These are phyloP conservation scores for Flabesymbios commensalis DNA, from an alignment of 2,888 invertebrate genomes.

Conservation along the genomic window DNA sequence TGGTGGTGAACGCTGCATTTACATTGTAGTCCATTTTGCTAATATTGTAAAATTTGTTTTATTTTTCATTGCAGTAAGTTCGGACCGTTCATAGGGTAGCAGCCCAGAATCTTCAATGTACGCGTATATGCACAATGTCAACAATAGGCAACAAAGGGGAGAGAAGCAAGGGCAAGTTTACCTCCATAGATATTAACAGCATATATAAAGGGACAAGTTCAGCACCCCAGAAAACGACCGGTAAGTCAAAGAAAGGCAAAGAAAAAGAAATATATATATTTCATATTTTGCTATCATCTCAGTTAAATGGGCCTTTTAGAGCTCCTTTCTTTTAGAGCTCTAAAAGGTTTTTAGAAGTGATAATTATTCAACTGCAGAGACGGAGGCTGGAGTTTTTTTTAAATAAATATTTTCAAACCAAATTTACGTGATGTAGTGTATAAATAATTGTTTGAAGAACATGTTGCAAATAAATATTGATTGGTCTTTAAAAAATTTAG, in stretches of 20 bases:
- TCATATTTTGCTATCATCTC: too few species aligned
- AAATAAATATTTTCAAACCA: too few species aligned
- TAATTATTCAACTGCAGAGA: not conserved
- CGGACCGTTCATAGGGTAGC: slow-evolving; percentile 77
- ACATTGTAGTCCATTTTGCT: too few species aligned
- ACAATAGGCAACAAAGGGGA: slow-evolving; percentile 81
- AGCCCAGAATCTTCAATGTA: slow-evolving; percentile 77
- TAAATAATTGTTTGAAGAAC: too few species aligned
- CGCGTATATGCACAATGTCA: slow-evolving; percentile 93
- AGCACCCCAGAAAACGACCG: slow-evolving; percentile 62
- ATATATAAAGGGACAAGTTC: slow-evolving; percentile 75
- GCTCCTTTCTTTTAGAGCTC: not conserved
- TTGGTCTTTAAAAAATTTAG: too few species aligned
- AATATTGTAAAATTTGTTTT: too few species aligned
- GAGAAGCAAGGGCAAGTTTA: slow-evolving; percentile 93
- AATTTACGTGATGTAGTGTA: too few species aligned
- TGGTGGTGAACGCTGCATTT: too few species aligned
- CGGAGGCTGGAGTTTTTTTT: too few species aligned
- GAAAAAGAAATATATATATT: too few species aligned
- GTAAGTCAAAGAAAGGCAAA: slow-evolving; percentile 8
- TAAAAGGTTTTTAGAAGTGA: not conserved
- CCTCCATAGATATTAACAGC: slow-evolving; percentile 97
- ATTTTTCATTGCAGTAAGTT: slow-evolving; percentile 17
- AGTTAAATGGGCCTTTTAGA: not conserved
- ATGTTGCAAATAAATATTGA: too few species aligned